A percentile compares a stretch with the other conserved stretches of the same genome.
Conservation (phyloP, 2,797 vertebrate genomes). For the Clarias platycephalus region DNA sequence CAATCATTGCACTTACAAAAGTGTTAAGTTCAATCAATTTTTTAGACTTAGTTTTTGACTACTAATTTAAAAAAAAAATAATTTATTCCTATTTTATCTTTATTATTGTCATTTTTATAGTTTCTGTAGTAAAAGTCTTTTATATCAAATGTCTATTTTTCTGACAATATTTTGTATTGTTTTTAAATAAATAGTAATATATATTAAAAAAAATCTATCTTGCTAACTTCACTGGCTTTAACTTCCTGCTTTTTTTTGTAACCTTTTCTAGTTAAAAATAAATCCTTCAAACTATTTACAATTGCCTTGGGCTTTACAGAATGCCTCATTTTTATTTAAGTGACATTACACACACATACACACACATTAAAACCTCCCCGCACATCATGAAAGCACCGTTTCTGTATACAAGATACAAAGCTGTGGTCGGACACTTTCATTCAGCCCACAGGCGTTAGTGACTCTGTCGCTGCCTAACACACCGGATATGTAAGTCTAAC, state of each 20-base stretch:
- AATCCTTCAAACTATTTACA: background rate
- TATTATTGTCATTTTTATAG: background rate
- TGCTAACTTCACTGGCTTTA: background rate
- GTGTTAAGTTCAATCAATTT: background rate
- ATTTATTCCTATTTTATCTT: background rate
- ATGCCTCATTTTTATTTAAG: background rate
- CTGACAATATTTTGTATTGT: background rate
- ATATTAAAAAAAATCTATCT: background rate
- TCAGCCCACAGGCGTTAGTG: background rate
- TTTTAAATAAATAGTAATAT: background rate
- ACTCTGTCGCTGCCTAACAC: background rate
- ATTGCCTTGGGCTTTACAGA: background rate
- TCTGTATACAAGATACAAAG: background rate
- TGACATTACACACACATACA: no score
- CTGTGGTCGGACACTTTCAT: conserved; percentile 32
- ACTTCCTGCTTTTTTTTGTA: background rate
- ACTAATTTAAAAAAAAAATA: no score
- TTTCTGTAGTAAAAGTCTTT: background rate
- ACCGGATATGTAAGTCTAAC: conserved; percentile 12
- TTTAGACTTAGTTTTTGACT: background rate
- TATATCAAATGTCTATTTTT: background rate
- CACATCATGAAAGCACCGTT: background rate
- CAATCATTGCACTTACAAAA: background rate
- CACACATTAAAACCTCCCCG: no score
- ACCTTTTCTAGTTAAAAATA: conserved; percentile 1